phyloP scores from a whole-genome alignment of 37 sponge, comb jelly and placozoan genomes.

The Chondrilla cf. caribensis region DNA sequence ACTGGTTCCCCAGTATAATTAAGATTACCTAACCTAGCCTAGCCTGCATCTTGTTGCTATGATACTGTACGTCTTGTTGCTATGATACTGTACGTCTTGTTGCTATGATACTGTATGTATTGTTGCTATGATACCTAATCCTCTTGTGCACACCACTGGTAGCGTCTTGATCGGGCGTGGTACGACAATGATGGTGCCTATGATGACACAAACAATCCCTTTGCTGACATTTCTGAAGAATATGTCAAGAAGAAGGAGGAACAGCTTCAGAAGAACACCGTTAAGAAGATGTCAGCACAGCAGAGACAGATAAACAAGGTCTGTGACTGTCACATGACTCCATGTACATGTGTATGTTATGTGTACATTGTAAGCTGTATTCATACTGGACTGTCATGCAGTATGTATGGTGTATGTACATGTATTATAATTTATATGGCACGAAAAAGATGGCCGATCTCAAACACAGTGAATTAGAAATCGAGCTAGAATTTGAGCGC shows the following conservation, averaged over 20 bases:
- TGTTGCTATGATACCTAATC: not conserved
- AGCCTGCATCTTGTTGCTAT: no score
- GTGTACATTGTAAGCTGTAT: not conserved
- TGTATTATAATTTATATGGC: no score
- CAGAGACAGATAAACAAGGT: constrained; percentile 93
- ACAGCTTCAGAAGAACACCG: constrained; percentile 74
- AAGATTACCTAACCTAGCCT: no score
- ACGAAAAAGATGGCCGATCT: no score
- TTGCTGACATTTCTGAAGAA: constrained; percentile 89
- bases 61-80: no score
- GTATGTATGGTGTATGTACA: no score
- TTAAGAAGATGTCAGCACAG: constrained; percentile 93
- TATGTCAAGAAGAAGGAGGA: constrained; percentile 95
- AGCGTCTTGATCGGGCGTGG: constrained; percentile 98
- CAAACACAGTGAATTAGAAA: no score
- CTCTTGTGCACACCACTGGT: not conserved
- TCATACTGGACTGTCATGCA: no score
- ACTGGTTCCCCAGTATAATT: no score
- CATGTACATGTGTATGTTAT: not conserved
- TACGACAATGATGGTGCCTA: constrained; percentile 94
- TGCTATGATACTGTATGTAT: no score
- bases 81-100: no score
- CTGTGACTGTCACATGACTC: not conserved
- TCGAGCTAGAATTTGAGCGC: no score
- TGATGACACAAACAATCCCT: constrained; percentile 89